Evolutionary conservation across 30 jellyfish, hydroid and myxozoan genomes (phyloP), one percentile per base, ranked within the genome.

Genomic region (Phacellophora camtschatica): DNA sequence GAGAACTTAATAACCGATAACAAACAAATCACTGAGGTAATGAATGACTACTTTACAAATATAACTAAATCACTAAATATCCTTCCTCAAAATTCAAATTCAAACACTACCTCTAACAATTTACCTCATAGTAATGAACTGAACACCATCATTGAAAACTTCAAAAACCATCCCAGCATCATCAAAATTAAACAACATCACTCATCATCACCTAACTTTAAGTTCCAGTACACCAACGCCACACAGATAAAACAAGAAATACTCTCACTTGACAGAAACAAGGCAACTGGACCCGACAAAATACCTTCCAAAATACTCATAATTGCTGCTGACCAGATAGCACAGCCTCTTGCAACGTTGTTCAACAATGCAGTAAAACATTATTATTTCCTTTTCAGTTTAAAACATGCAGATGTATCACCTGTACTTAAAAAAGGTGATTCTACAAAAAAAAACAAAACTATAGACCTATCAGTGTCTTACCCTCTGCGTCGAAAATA

Each of bases 1-100:
- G 10, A 55, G 18, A 5, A 55, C 35, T 16, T 63, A 32, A 58
- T 63, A 30, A 16, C 69, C 35, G 2, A 55, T 30, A 16, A 63
- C 27, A 5, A 5, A 30, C 30, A 56, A 27, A 34, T 56, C 23
- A 34, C 71, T 12, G 77, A 67, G 82, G 35, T 68, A 68, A 33
- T 67, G 3, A 67, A 67, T 67, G 28, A 35, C 23, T 67, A 67
- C 39, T 67, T 67, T 43, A 37, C 66, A 10, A 67, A 67, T 8
- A 67, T 67, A 11, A 67, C 66, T 16, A n/a, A 39, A 39, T 33
- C 43, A 33, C 70, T 67, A 39, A 68, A 67, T 39, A 67, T 67
- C 27, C 53, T 53, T 61, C 75, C 75, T 61, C 5, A n/a, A 10
- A 3, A 3, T 11, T 16, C 3, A 28, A 13, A 46, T 0, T 10